Evolutionary conservation across 2,797 vertebrate species (phyloP), one percentile per base, ranked within the genome.

Genomic region (Cossypha dichroa): DNA sequence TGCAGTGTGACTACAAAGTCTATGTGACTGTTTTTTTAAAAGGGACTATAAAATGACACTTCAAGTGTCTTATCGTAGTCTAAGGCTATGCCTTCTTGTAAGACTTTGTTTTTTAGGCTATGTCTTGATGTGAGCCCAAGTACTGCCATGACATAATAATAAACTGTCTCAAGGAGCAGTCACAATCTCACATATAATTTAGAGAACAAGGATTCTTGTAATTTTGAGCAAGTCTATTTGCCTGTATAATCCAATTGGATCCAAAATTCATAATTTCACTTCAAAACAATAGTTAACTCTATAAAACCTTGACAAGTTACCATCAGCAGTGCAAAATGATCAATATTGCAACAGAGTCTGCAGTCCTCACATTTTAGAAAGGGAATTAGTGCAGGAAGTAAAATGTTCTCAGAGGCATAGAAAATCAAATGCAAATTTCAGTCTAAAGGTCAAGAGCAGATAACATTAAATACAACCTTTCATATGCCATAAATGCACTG

Each of bases 391-490:
- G 18, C 79, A 91, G 88, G 73, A 94, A 94, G 72, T 51, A 88
- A 59, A 91, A 74, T 54, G 66, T 90, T 77, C 68, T 90, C 62
- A 81, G 73, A 85, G 25, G 76, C 58, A 78, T 13, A 4, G 25
- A 85, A 93, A 95, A 90, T 80, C 68, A 91, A 95, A 95, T 75
- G 87, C 82, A 89, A 94, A 90, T 93, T 94, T 90, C 85, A 88
- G 77, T 94, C 82, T 96, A 94, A 96, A 97, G 87, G 94, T 91
- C 90, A 90, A 83, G 58, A 62, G 28, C 22, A 90, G 75, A 62
- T 90, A 95, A 87, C 75, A 91, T 93, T 93, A 95, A 95, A 91
- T 92, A 93, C 38, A 93, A 91, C 82, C 94, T 95, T 94, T 95
- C 28, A 43, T 75, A 68, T 0, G 18, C 58, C 43, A 91, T 74